These are phyloP conservation scores for Drosophila busckii DNA, from an alignment of 1,140 invertebrate genomes.

Conservation along the genomic window DNA sequence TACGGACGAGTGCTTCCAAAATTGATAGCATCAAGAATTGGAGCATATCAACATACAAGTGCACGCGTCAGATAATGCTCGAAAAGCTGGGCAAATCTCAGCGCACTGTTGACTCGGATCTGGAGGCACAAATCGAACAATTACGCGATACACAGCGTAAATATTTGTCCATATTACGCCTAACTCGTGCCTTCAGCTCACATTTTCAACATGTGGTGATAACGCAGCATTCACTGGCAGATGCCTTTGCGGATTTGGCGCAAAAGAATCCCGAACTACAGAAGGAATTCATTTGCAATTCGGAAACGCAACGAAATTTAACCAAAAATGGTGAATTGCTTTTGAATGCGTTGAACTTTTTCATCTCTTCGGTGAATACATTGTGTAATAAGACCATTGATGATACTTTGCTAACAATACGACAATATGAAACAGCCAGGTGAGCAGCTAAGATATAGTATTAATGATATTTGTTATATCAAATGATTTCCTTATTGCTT, in stretches of 20 bases:
- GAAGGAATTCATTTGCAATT: conserved; percentile 96
- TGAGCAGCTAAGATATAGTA: conserved; percentile 67
- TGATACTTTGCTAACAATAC: conserved; percentile 95
- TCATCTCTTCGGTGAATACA: conserved; percentile 96
- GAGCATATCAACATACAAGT: conserved; percentile 98
- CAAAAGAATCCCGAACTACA: conserved; percentile 97
- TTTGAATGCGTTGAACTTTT: conserved; percentile 95
- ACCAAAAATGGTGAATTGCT: conserved; percentile 96
- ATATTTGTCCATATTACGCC: conserved; percentile 91
- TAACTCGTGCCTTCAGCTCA: conserved; percentile 90
- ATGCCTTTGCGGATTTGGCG: conserved; percentile 94
- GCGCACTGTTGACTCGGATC: conserved; percentile 87
- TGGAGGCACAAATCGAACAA: conserved; percentile 95
- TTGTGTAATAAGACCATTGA: conserved; percentile 98
- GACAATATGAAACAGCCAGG: conserved; percentile 95
- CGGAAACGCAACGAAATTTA: conserved; percentile 95
- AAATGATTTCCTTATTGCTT: background rate
- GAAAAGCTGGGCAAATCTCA: conserved; percentile 96
- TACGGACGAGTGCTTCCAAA: conserved; percentile 84
- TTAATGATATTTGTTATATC: background rate
- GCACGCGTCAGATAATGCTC: conserved; percentile 95
- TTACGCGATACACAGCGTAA: conserved; percentile 96
- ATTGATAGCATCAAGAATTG: conserved; percentile 96
- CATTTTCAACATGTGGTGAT: conserved; percentile 94
- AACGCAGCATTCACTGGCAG: conserved; percentile 82